Conservation (phyloP, 2,888 invertebrate species). For the Leptopterna dolabrata region DNA sequence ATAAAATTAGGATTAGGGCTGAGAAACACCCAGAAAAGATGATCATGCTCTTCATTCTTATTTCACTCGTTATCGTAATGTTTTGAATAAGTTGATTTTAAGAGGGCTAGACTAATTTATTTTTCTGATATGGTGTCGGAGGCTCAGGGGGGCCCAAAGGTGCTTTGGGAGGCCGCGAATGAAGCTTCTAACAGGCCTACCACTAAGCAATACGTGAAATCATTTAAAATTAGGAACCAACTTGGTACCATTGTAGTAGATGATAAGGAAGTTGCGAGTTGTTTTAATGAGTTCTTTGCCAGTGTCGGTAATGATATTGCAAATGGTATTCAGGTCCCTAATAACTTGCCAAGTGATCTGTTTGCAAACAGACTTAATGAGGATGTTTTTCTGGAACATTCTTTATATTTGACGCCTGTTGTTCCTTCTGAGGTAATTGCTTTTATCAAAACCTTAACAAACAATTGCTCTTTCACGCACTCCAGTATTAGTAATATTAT, state of each 20-base stretch:
- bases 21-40: conserved; percentile 17
- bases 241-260: too few relatives aligned
- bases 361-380: not conserved
- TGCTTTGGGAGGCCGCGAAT: conserved; percentile 40
- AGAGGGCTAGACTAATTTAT: conserved; percentile 5
- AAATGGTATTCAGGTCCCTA: conserved; percentile 12
- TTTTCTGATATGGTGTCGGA: conserved; percentile 19
- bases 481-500: conserved; percentile 10
- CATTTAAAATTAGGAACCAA: conserved; percentile 24
- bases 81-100: conserved; percentile 26
- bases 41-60: conserved; percentile 29
- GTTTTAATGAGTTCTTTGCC: not conserved
- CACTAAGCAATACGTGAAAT: conserved; percentile 24
- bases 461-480: conserved; percentile 9
- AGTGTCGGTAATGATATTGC: not conserved
- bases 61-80: conserved; percentile 19
- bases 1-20: conserved; percentile 39
- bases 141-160: conserved; percentile 18
- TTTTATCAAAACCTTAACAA: conserved; percentile 1
- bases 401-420: not conserved
- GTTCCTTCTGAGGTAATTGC: conserved; percentile 20
- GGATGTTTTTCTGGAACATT: not conserved
- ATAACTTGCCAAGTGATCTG: not conserved
- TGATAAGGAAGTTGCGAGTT: conserved; percentile 24
- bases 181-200: conserved; percentile 31